Evolutionary conservation across 2,113 vertebrate genomes (phyloP).

Genomic region (Colistium nudipinnis): DNA sequence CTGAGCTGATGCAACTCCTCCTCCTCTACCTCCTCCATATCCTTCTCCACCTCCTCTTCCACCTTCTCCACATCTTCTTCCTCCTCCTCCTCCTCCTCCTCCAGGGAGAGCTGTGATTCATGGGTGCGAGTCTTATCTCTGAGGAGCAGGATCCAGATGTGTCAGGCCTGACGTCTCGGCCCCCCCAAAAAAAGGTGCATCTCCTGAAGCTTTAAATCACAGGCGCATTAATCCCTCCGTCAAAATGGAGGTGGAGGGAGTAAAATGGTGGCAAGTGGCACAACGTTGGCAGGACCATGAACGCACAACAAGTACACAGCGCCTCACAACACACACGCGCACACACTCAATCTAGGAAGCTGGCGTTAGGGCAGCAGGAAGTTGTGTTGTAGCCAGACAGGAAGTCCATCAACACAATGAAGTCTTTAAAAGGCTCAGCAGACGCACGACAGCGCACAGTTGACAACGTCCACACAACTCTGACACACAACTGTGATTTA

Average conservation of each 20-base stretch:
- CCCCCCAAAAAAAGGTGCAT: slow-evolving; percentile 13
- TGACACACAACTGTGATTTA: too few species aligned
- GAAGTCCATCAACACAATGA: too few species aligned
- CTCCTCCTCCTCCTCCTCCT: slow-evolving; percentile 13
- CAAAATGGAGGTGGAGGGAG: slow-evolving; percentile 47
- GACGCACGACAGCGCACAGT: too few species aligned
- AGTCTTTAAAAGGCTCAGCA: too few species aligned
- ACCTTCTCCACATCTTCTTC: slow-evolving; percentile 26
- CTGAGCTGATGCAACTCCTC: slow-evolving; percentile 76
- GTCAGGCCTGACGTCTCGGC: slow-evolving; percentile 20
- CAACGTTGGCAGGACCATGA: slow-evolving; percentile 15
- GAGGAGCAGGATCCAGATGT: slow-evolving; percentile 32
- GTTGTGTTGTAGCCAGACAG: background rate
- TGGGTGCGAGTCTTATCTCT: slow-evolving; percentile 39
- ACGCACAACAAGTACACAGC: too few species aligned
- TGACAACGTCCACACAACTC: too few species aligned
- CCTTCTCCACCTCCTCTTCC: slow-evolving; percentile 15
- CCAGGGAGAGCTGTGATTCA: slow-evolving; percentile 37
- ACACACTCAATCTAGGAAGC: background rate
- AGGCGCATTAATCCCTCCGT: slow-evolving; percentile 29
- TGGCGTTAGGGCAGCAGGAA: background rate
- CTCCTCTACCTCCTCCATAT: slow-evolving; percentile 20
- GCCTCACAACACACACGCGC: too few species aligned
- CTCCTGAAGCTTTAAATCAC: slow-evolving; percentile 9
- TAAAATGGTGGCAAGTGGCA: slow-evolving; percentile 48